Conservation (phyloP, 2,113 vertebrate genomes). For the Galbula dea region DNA sequence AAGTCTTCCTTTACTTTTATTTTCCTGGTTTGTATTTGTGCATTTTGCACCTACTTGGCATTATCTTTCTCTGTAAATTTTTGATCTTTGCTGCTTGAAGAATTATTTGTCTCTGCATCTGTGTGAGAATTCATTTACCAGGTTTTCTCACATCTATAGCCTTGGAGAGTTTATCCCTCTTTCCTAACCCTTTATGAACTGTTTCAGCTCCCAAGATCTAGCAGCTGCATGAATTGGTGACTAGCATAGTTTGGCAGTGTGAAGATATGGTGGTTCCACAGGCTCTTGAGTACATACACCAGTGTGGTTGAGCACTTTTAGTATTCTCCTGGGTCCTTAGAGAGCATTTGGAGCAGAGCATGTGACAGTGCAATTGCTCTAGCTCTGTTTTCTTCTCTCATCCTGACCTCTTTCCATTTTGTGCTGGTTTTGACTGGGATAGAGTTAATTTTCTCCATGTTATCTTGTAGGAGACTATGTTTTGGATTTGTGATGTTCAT, state of each 20-base stretch:
- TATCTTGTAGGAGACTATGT: background rate
- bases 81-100: background rate
- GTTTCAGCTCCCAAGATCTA: background rate
- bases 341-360: background rate
- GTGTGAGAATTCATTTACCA: background rate
- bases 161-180: background rate
- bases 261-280: background rate
- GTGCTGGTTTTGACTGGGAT: background rate
- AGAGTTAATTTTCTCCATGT: background rate
- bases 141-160: background rate
- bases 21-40: background rate
- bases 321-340: background rate
- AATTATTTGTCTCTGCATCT: background rate
- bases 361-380: background rate
- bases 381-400: background rate
- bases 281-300: fast-evolving
- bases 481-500: background rate
- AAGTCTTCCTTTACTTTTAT: background rate
- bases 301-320: fast-evolving
- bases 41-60: background rate
- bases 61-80: background rate
- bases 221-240: background rate
- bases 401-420: background rate
- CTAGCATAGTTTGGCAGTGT: fast-evolving
- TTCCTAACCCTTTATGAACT: background rate